Base-by-base conservation (phyloP, 1,140 invertebrate genomes). In the Musca domestica region DNA sequence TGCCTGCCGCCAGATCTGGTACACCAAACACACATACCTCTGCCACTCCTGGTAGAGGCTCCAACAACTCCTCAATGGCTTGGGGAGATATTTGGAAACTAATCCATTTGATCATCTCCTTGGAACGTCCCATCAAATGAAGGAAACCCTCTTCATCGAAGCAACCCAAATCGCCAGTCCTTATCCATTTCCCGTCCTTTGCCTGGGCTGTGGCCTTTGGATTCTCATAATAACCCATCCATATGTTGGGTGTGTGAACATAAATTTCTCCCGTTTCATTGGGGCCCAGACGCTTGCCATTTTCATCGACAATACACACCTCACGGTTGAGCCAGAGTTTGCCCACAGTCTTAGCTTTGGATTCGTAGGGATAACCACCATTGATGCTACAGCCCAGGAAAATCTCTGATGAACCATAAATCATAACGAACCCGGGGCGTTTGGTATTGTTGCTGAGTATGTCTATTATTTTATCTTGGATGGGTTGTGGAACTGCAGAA, bases 1-100 rank as follows among this genome's bases (percentile, higher is more conserved):
- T 76, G 27, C 64, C 74, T 15, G 74, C 67, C 3, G 76, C 77
- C 1, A 84, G 78, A 77, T 95, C 88, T 0, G 91, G 90, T 2
- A 93, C 83, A 0, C 94, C 93, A 25, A 95, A 88, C 0, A 96
- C 93, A 2, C 91, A 92, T 14, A 88, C 91, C 80, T 95, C 93
- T 9, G 85, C 85, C 2, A 96, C 87, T 61, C 87, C 88, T 1
- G 89, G 87, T 64, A 91, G 84, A 71, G 89, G 86, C 66, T 92
- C 83, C 9, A 96, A 86, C 10, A 95, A 81, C 74, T 88, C 91
- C 83, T 96, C 94, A 52, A 96, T 83, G 83, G 95, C 92, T 1
- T 93, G 91, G 19, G 94, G 94, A 19, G 92, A 90, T 7, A 96
- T 93, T 91, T 94, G 83, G 48, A 83, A 77, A 72, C 74, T 80